A percentile compares a stretch with the other conserved stretches of the same genome.
Conservation (phyloP, 2,888 invertebrate genomes). For the Panorpa germanica region DNA sequence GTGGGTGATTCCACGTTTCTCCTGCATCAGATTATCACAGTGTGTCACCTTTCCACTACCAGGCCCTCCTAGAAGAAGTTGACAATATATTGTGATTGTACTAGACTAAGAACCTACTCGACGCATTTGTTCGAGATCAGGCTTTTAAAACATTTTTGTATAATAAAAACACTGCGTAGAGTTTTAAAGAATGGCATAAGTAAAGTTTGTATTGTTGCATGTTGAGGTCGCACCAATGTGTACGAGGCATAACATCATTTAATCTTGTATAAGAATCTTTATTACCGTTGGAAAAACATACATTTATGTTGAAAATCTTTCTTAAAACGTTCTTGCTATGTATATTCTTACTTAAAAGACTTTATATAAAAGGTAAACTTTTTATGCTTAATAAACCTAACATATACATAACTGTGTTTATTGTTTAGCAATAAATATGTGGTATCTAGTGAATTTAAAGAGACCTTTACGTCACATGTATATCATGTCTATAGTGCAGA, state of each 20-base stretch:
- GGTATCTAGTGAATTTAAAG: neutral
- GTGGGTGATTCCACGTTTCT: conserved; percentile 65
- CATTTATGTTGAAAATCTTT: conserved; percentile 2
- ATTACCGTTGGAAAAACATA: neutral
- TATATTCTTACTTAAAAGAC: neutral
- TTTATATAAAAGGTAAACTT: too few species aligned
- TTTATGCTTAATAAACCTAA: neutral
- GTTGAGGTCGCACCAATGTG: too few species aligned
- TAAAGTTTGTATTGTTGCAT: neutral
- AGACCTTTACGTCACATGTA: neutral
- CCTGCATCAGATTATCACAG: conserved; percentile 80
- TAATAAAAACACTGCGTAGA: too few species aligned
- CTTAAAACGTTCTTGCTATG: conserved; percentile 1
- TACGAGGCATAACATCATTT: too few species aligned
- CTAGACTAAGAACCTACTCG: too few species aligned
- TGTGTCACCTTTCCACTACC: conserved; percentile 97
- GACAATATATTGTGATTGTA: too few species aligned
- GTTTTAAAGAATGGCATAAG: too few species aligned
- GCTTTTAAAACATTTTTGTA: too few species aligned
- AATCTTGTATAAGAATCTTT: too few species aligned
- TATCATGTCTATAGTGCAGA: conserved; percentile 4
- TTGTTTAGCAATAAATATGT: neutral
- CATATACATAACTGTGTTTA: neutral
- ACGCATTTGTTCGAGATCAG: too few species aligned
- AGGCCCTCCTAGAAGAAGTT: conserved; percentile 93